Percentiles rank a stretch among this genome's conserved stretches.
Evolutionary conservation across 2,113 vertebrate species (phyloP).

Genomic region (Semnornis frantzii): DNA sequence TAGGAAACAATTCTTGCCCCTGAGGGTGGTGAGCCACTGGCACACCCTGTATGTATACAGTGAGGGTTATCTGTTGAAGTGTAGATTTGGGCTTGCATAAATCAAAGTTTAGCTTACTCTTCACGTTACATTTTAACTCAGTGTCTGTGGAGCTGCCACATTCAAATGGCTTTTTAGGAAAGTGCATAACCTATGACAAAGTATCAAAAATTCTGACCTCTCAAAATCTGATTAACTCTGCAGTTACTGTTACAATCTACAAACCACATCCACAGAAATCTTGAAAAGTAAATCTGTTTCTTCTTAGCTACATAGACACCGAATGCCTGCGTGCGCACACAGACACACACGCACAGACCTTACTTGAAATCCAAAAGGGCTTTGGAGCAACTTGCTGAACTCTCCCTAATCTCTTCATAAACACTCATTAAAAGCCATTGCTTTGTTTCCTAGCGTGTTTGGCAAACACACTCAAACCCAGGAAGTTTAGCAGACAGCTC

Average conservation of each 20-base stretch:
- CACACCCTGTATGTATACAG: too few species aligned
- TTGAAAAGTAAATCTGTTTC: neutral
- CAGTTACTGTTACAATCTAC: neutral
- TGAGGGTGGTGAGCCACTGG: too few species aligned
- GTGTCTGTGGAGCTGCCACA: too few species aligned
- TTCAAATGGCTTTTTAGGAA: too few species aligned
- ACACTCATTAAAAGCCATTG: neutral
- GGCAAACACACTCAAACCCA: slow-evolving; percentile 50
- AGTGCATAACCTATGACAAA: too few species aligned
- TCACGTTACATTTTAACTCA: too few species aligned
- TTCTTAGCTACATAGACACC: neutral
- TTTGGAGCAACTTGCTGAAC: neutral
- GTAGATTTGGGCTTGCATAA: too few species aligned
- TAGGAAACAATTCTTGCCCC: too few species aligned
- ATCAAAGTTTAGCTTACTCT: too few species aligned
- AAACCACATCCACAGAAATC: neutral
- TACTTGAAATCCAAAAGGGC: neutral
- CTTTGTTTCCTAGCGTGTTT: slow-evolving; percentile 7
- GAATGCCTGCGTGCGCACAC: neutral
- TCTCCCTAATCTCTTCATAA: neutral
- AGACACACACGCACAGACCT: neutral
- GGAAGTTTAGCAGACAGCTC: slow-evolving; percentile 60
- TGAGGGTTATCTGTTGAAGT: too few species aligned
- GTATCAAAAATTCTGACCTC: too few species aligned
- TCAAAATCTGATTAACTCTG: neutral